These are phyloP conservation scores for Gymnothorax javanicus DNA, from an alignment of 2,797 vertebrate species.

Conservation along the genomic window DNA sequence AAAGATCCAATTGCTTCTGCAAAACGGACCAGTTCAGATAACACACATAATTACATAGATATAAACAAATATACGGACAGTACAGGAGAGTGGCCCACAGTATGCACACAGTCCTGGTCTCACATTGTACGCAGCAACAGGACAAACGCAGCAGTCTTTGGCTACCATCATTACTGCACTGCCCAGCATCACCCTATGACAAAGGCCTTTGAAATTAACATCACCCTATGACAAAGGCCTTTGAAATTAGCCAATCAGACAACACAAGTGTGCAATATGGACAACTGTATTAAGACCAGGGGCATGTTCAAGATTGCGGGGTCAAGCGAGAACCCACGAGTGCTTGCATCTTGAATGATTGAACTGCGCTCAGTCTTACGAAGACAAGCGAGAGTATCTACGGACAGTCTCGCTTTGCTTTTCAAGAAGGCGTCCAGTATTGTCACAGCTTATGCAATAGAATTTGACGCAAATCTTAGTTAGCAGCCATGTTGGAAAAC, in stretches of 20 bases:
- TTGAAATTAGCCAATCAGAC: not conserved
- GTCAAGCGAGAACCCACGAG: not conserved
- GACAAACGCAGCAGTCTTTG: not conserved
- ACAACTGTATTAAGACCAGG: not conserved
- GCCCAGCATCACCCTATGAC: not conserved
- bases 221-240: not conserved
- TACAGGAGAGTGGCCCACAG: not conserved
- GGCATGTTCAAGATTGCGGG: not conserved
- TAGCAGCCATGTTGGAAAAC: no score
- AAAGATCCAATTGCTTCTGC: not conserved
- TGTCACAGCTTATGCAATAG: no score
- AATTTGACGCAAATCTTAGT: no score
- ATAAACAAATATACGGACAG: not conserved
- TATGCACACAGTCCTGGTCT: not conserved
- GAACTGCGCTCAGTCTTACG: no score
- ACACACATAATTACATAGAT: not conserved
- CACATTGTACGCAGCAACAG: not conserved
- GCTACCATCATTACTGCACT: not conserved
- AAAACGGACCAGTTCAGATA: not conserved
- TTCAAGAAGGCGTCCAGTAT: no score
- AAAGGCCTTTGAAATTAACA: not conserved
- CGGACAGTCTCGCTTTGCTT: no score
- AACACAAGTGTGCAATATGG: not conserved
- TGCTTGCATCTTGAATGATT: no score
- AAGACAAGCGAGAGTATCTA: no score